Evolutionary conservation across 2,113 vertebrate species (phyloP).

Genomic region (Gnathonemus longibarbis): DNA sequence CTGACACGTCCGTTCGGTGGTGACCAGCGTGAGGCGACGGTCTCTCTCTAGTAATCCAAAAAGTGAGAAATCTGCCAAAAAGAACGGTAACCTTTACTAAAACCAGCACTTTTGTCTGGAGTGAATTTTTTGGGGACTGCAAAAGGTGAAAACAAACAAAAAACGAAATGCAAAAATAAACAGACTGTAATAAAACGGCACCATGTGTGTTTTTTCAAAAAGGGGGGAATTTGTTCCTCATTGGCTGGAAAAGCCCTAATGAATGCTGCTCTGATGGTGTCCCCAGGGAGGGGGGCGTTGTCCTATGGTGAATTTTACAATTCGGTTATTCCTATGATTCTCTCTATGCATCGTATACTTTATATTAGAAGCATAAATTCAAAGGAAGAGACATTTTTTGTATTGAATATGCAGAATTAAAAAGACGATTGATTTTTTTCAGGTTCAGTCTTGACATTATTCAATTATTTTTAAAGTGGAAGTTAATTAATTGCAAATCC

Average conservation of each 20-base stretch:
- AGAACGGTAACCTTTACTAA: neutral
- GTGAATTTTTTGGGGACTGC: neutral
- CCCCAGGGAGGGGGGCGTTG: neutral
- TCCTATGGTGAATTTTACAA: slow-evolving; percentile 20
- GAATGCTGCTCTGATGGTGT: slow-evolving; percentile 15
- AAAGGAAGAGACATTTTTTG: neutral
- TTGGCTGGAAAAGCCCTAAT: slow-evolving; percentile 24
- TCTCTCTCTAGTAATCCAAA: slow-evolving; percentile 20
- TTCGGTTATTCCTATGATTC: slow-evolving; percentile 8
- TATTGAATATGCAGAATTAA: slow-evolving; percentile 20
- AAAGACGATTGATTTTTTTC: slow-evolving; percentile 9
- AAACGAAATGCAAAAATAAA: neutral
- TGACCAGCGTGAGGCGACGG: neutral
- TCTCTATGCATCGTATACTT: slow-evolving; percentile 36
- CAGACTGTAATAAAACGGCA: neutral
- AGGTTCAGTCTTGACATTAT: neutral
- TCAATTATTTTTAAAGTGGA: neutral
- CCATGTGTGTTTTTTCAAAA: neutral
- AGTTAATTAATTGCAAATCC: neutral
- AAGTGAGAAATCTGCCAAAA: slow-evolving; percentile 27
- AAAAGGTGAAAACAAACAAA: neutral
- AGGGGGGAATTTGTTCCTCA: neutral
- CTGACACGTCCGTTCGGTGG: neutral
- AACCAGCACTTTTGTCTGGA: slow-evolving; percentile 14
- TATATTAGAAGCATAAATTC: slow-evolving; percentile 12